phyloP scores from a whole-genome alignment of 2,113 vertebrate genomes.

The Podocnemis expansa region DNA sequence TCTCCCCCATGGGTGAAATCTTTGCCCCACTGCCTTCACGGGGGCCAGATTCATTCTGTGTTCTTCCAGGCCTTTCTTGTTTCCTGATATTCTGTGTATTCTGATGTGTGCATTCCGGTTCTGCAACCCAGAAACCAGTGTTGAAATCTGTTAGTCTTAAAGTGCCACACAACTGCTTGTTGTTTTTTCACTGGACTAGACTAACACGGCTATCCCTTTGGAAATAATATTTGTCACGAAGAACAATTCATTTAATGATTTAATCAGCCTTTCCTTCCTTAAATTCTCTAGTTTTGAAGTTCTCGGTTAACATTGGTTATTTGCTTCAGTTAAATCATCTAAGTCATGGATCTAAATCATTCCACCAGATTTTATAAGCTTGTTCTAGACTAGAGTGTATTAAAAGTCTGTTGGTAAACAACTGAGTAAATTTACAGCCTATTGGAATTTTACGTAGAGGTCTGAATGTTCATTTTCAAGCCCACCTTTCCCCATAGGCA shows the following conservation, averaged over 20 bases:
- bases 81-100: background rate
- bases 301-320: background rate
- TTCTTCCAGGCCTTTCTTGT: background rate
- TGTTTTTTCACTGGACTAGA: no score
- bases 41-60: no score
- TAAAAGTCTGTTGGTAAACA: no score
- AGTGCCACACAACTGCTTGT: no score
- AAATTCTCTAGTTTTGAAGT: background rate
- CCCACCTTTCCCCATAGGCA: background rate
- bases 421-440: background rate
- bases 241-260: background rate
- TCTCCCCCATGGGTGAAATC: no score
- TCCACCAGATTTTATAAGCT: accelerated
- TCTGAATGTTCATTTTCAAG: background rate
- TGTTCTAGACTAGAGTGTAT: no score
- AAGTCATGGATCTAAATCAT: background rate
- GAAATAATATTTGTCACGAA: background rate
- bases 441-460: background rate
- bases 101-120: accelerated
- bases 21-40: no score
- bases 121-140: background rate
- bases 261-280: background rate
- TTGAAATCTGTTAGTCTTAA: no score
- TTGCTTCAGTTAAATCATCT: background rate
- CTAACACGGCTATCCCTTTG: no score